Evolutionary conservation across 2,113 vertebrate species (phyloP).

Genomic region (Reinhardtius hippoglossoides): DNA sequence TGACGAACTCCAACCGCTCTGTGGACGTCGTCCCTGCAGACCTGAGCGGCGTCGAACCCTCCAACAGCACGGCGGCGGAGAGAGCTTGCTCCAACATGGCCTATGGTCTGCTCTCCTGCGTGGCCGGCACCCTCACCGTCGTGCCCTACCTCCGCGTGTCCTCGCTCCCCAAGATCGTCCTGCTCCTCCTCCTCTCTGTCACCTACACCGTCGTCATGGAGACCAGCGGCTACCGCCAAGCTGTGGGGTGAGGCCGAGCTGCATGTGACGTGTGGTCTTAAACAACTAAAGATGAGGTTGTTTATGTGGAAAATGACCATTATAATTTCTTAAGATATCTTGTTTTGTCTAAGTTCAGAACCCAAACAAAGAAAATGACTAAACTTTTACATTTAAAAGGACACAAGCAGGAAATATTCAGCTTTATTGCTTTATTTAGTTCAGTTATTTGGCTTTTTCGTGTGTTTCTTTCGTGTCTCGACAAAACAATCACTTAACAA

Average conservation of each 20-base stretch:
- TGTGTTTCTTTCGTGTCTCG: neutral
- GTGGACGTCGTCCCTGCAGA: constrained; percentile 80
- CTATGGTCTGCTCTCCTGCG: constrained; percentile 93
- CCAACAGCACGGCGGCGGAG: constrained; percentile 80
- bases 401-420: no score
- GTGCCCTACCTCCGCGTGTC: constrained; percentile 94
- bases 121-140: constrained; percentile 90
- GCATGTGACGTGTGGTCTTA: neutral
- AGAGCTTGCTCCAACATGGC: constrained; percentile 87
- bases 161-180: constrained; percentile 93
- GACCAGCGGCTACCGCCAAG: constrained; percentile 91
- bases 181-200: constrained; percentile 90
- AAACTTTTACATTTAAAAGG: no score
- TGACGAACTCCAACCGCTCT: constrained; percentile 82
- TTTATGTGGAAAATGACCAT: neutral
- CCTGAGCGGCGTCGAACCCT: constrained; percentile 29
- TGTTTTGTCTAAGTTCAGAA: no score
- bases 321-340: no score
- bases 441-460: neutral
- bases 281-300: neutral
- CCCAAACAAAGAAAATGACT: no score
- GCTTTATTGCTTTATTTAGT: no score
- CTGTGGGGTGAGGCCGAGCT: constrained; percentile 84
- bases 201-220: constrained; percentile 93
- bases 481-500: no score